phyloP scores from a whole-genome alignment of 2,113 vertebrate genomes.

The Oncorhynchus masou region DNA sequence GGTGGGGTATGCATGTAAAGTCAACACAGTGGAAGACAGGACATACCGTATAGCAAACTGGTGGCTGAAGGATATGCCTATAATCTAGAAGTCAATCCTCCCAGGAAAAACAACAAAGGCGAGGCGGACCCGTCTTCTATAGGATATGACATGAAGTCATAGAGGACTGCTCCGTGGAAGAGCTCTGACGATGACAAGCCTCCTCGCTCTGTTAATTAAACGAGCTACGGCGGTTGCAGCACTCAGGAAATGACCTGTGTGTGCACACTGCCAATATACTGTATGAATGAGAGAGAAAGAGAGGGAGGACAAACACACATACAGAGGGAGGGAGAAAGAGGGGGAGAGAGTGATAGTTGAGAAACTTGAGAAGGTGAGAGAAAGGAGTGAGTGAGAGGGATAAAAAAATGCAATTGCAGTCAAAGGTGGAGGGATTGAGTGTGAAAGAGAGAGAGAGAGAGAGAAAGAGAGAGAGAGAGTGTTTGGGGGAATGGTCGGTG shows the following conservation, averaged over 20 bases:
- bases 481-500: neutral
- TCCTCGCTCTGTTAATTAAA: slow-evolving; percentile 59
- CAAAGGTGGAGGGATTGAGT: neutral
- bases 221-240: slow-evolving; percentile 53
- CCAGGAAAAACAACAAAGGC: neutral
- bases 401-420: slow-evolving; percentile 30
- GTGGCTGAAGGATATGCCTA: neutral
- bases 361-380: neutral
- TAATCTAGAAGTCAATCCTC: neutral
- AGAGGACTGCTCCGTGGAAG: slow-evolving; percentile 38
- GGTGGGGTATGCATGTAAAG: neutral
- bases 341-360: neutral
- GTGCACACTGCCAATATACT: slow-evolving; percentile 21
- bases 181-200: slow-evolving; percentile 44
- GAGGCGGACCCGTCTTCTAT: neutral
- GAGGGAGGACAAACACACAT: neutral
- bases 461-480: too few relatives aligned
- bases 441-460: neutral
- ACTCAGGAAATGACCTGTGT: slow-evolving; percentile 58
- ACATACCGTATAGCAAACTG: too few relatives aligned
- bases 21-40: neutral
- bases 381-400: neutral
- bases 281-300: slow-evolving; percentile 40
- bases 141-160: slow-evolving; percentile 6
- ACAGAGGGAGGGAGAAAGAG: slow-evolving; percentile 1